Base-by-base conservation (phyloP, 2,888 invertebrate species). In the Anorthoa munda region DNA sequence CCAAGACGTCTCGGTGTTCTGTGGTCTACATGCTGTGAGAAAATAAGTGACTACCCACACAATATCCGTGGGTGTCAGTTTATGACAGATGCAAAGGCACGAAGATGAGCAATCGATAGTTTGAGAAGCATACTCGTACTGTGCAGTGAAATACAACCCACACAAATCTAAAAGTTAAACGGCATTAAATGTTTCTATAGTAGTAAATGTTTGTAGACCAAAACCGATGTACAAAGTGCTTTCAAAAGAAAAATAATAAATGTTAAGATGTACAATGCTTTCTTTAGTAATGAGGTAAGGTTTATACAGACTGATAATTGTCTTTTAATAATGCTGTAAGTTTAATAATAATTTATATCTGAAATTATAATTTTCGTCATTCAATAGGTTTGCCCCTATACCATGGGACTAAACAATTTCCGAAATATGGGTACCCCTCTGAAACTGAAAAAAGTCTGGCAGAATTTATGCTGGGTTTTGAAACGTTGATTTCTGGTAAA, bases 11-110 rank as follows among this genome's bases (percentile, higher is more conserved):
- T n/a, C 51, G 11, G n/a, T 51, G n/a, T 3, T 51, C 51, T 51
- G 4, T 51, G 51, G 51, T 51, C n/a, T 51, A 3, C 18, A 15
- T 39, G 9, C 3, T 68, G 11, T 17, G 46, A 48, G 55, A 68
- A 46, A 68, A 31, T 5, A 68, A 46, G 39, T 51, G 18, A 15
- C 55, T 68, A 31, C 17, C 26, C 67, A 31, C 48, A 18, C 15
- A n/a, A 5, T 2, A 31, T 4, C 1, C 23, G 48, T 48, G 21
- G 21, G 55, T 21, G 31, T 68, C 21, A 58, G 18, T 48, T 31
- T 55, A 18, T 68, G 55, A 48, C 12, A 4, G 1, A 31, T 9
- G n/a, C 1, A 5, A 50, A 31, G 17, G 15, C 9, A 9, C 15
- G 31, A n/a, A 64, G 7, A 51, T 31, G n/a, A 31, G n/a, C 50